Base-by-base conservation (phyloP, 2,113 vertebrate species). In the Meriones unguiculatus region DNA sequence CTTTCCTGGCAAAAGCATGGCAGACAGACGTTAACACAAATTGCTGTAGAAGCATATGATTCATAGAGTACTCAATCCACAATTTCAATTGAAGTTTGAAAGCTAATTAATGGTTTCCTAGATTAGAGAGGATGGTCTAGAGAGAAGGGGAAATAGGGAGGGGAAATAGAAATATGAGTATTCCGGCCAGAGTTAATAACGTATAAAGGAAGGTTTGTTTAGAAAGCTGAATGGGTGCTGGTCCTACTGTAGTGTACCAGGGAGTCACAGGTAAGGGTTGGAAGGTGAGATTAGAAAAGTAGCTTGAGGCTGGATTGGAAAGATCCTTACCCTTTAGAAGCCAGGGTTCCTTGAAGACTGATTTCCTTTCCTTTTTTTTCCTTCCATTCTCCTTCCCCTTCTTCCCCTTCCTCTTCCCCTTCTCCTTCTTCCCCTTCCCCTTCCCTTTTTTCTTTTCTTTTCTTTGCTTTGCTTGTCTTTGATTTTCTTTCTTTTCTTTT, bases 61-160 rank as follows among this genome's bases (percentile, higher is more conserved):
- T n/a, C 59, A 24, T 7, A 57, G 64, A 59, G 30, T 73, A 54
- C 24, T 77, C 28, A 24, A 90, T 11, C 57, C 88, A 87, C 72
- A 10, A 10, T 69, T 89, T 84, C 91, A 59, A 85, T 92, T 90
- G 93, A 41, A 85, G 90, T 89, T 93, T 92, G 30, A 93, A 95
- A 76, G 20, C 70, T 81, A 52, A 62, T 78, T 35, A 82, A 32
- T 85, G 41, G n/a, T 84, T 95, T 89, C 64, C 17, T 80, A 87
- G 59, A 13, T 22, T 32, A 75, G 67, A 22, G 46, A 87, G 46
- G n/a, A 70, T 15, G 41, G 59, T 57, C 25, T 32, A 62, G 50
- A 35, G 46, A 87, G 46, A 52, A 70, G 15, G 41, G 82, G 7
- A 25, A 64, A 11, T 15, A 15, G 82, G 38, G 11, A 8, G 82